Evolutionary conservation across 2,888 invertebrate species (phyloP).

Genomic region (Caenorhabditis angaria): DNA sequence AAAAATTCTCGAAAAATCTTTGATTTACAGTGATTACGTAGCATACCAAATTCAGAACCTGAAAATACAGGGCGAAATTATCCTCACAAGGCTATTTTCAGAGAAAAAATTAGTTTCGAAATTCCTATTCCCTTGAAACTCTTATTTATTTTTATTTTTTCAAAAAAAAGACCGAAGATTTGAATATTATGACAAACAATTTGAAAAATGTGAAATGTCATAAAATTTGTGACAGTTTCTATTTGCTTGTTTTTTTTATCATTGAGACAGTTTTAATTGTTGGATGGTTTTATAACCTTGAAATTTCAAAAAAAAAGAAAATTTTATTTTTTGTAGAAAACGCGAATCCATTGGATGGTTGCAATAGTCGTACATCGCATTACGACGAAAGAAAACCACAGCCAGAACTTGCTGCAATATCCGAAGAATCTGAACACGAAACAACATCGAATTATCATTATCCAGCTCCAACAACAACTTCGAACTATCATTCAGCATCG

Average conservation of each 20-base stretch:
- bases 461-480: background rate
- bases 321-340: slow-evolving; percentile 23
- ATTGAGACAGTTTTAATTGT: slow-evolving; percentile 1
- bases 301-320: background rate
- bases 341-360: slow-evolving; percentile 27
- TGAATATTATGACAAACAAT: too few species aligned
- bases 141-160: too few species aligned
- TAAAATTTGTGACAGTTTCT: background rate
- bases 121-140: too few species aligned
- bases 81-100: too few species aligned
- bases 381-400: slow-evolving; percentile 32
- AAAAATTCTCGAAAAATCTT: too few species aligned
- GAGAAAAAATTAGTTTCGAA: too few species aligned
- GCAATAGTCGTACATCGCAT: slow-evolving; percentile 1
- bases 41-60: too few species aligned
- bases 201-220: background rate
- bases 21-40: too few species aligned
- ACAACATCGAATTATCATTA: slow-evolving; percentile 9
- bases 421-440: slow-evolving; percentile 43
- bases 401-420: slow-evolving; percentile 35
- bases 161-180: too few species aligned
- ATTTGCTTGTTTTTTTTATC: background rate
- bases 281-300: background rate
- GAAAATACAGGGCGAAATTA: too few species aligned
- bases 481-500: background rate